Conservation (phyloP, 1,140 invertebrate genomes). For the Tetramorium simillimum region DNA sequence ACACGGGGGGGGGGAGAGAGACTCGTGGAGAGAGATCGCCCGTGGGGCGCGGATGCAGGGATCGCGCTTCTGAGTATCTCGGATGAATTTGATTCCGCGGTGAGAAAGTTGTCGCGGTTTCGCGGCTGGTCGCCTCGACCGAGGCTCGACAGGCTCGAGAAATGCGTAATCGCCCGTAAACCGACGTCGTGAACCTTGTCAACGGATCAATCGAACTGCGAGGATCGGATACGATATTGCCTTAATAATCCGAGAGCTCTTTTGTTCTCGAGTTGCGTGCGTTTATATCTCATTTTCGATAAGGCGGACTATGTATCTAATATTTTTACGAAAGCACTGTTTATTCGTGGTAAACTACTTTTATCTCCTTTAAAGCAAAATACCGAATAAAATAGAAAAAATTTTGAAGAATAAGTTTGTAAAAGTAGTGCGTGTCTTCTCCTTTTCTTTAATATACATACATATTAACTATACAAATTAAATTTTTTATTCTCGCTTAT, state of each 20-base stretch:
- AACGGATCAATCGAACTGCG: constrained; percentile 44
- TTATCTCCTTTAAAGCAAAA: no score
- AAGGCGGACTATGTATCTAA: background rate
- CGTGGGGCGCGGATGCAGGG: background rate
- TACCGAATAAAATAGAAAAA: no score
- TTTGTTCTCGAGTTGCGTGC: background rate
- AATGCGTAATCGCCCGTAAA: constrained; percentile 69
- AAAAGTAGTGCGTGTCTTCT: no score
- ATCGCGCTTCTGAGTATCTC: background rate
- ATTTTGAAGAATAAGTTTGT: no score
- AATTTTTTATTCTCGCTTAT: no score
- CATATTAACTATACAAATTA: no score
- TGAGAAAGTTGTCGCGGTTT: constrained; percentile 55
- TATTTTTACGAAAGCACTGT: background rate
- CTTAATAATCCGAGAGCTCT: constrained; percentile 33
- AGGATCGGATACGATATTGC: constrained; percentile 41
- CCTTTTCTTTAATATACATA: no score
- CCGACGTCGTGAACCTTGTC: constrained; percentile 44
- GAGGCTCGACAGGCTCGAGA: constrained; percentile 18
- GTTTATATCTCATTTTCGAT: constrained; percentile 17
- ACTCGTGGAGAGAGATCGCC: no score
- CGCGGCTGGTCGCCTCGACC: constrained; percentile 46
- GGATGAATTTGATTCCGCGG: constrained; percentile 45
- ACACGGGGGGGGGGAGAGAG: background rate
- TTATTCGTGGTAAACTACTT: background rate